These are phyloP conservation scores for Girardia tigrina DNA, from an alignment of 2,888 invertebrate genomes.

Conservation along the genomic window DNA sequence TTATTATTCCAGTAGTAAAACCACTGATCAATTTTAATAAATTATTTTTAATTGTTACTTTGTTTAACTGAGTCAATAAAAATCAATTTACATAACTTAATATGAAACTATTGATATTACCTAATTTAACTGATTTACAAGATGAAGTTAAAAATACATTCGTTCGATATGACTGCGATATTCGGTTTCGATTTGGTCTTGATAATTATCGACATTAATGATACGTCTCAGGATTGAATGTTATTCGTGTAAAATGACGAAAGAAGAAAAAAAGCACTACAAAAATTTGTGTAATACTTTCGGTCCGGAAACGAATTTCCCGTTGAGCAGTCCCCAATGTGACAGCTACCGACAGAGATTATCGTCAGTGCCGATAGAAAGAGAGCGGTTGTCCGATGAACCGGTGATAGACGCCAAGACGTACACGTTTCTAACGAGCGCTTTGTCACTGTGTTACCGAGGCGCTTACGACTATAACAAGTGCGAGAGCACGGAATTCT, in stretches of 20 bases:
- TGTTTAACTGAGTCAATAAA: background rate
- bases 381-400: background rate
- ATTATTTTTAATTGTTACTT: background rate
- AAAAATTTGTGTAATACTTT: constrained; percentile 7
- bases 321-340: background rate
- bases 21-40: background rate
- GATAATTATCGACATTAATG: too few relatives aligned
- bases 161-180: background rate
- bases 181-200: background rate
- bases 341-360: background rate
- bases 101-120: constrained; percentile 19
- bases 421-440: background rate
- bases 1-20: background rate
- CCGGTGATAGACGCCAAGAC: background rate
- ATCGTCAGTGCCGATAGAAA: background rate
- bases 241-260: constrained; percentile 16
- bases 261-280: background rate
- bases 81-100: background rate
- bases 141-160: constrained; percentile 16
- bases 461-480: background rate
- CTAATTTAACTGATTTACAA: background rate
- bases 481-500: background rate
- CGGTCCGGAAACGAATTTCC: background rate
- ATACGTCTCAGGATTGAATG: background rate
- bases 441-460: background rate